These are phyloP conservation scores for Eupithecia vulgata DNA, from an alignment of 2,888 invertebrate species.

Conservation along the genomic window DNA sequence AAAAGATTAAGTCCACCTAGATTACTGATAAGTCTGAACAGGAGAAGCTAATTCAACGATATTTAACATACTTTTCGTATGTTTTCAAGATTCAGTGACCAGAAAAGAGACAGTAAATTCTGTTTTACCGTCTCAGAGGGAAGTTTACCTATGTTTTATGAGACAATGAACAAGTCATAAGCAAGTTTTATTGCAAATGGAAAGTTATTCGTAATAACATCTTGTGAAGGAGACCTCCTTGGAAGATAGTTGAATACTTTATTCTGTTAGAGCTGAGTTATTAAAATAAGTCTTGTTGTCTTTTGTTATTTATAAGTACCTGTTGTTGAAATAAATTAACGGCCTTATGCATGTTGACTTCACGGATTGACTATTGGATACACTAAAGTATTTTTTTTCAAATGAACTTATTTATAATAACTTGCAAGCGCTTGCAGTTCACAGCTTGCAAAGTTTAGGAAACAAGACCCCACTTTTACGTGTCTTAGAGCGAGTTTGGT, in stretches of 20 bases:
- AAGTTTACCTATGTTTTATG: constrained; percentile 35
- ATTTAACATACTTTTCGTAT: constrained; percentile 17
- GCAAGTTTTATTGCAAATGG: constrained; percentile 39
- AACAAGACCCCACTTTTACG: too few relatives aligned
- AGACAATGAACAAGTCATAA: constrained; percentile 41
- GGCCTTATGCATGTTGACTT: not conserved
- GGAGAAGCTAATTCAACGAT: constrained; percentile 26
- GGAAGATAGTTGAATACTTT: constrained; percentile 17
- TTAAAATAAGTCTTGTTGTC: not conserved
- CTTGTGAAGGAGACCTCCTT: constrained; percentile 12
- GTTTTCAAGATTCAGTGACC: constrained; percentile 25
- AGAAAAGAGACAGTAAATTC: constrained; percentile 21
- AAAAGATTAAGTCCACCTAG: constrained; percentile 37
- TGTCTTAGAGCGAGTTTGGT: too few relatives aligned
- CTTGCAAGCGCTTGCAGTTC: too few relatives aligned
- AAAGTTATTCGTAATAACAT: constrained; percentile 35
- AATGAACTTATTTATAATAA: too few relatives aligned
- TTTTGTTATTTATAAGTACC: not conserved
- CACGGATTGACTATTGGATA: not conserved
- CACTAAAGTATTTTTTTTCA: not conserved
- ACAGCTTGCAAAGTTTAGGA: too few relatives aligned
- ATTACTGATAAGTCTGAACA: constrained; percentile 31
- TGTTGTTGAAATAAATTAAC: not conserved
- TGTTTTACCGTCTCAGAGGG: constrained; percentile 19
- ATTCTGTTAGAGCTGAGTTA: constrained; percentile 5